A percentile compares a stretch with the other conserved stretches of the same genome.
These are phyloP conservation scores for Ochotona princeps DNA, from an alignment of 2,113 vertebrate species.

Conservation along the genomic window DNA sequence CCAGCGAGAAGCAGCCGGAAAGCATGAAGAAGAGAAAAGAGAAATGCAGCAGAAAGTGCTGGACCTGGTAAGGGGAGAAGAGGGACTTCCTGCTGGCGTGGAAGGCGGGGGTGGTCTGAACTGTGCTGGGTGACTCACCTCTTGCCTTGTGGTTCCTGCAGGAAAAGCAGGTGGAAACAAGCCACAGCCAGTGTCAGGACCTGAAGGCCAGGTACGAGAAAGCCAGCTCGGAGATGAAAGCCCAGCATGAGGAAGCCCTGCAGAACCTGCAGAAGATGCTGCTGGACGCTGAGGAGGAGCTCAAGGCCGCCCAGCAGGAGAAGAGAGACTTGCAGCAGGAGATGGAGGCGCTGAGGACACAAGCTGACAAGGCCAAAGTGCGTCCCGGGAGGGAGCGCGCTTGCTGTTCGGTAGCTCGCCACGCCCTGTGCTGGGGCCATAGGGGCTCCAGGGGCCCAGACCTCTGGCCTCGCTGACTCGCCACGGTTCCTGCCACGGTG, in stretches of 20 bases:
- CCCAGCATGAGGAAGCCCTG: conserved; percentile 84
- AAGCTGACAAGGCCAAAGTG: conserved; percentile 92
- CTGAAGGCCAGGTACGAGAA: conserved; percentile 88
- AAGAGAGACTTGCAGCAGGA: conserved; percentile 85
- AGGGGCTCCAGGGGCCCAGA: neutral
- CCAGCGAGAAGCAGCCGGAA: conserved; percentile 84
- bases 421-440: fast-evolving
- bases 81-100: neutral
- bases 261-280: conserved; percentile 84
- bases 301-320: conserved; percentile 83
- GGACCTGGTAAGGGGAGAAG: conserved; percentile 88
- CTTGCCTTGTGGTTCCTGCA: conserved; percentile 67
- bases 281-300: conserved; percentile 84
- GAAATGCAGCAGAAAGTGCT: conserved; percentile 87
- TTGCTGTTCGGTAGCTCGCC: fast-evolving
- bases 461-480: too few relatives aligned
- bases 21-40: conserved; percentile 87
- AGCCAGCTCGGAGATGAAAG: conserved; percentile 82
- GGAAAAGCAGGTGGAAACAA: conserved; percentile 84
- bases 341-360: conserved; percentile 88
- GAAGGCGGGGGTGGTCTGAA: fast-evolving
- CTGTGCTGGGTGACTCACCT: neutral
- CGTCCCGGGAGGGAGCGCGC: neutral
- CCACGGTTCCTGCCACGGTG: neutral
- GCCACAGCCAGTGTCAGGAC: conserved; percentile 85